Evolutionary conservation across 1,140 invertebrate species (phyloP), one percentile per base, ranked within the genome.

Genomic region (Linepithema humile): DNA sequence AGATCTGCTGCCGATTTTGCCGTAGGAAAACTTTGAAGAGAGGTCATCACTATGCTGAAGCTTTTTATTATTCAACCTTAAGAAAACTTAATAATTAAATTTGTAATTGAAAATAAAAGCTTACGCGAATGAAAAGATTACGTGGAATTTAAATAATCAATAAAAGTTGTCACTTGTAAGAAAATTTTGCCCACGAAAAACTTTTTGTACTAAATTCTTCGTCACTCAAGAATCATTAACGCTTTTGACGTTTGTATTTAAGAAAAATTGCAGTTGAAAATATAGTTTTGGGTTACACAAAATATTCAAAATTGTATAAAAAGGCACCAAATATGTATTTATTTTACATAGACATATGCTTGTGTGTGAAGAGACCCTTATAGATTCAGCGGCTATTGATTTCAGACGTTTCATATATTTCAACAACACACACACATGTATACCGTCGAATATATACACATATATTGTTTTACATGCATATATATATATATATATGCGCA

Each of bases 91-190:
- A 75, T 75, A 48, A 74, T 48, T 64, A 64, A 62, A 40, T 35
- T 15, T 15, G 40, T 38, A 45, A 64, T 64, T 75, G 50, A 60
- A 62, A 74, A 26, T n/a, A n/a, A n/a, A n/a, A n/a, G n/a, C n/a
- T n/a, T n/a, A n/a, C n/a, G n/a, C n/a, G n/a, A 43, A 35, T 74
- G 17, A 9, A 29, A 35, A 55, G 55, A n/a, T 38, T 26, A 38
- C 38, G 20, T 40, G 38, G 53, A 40, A 74, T 60, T 59, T 59
- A 59, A 73, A 73, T 73, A 10, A 43, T 40, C 50, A 73, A 73
- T 59, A 73, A 38, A 73, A 6, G 12, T 23, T 3, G 23, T 74
- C 60, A 74, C 60, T 74, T 40, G 32, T n/a, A 40, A n/a, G 12
- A 70, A 40, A 17, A 10, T 4, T 74, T 26, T 12, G 17, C 29